A percentile compares a stretch with the other conserved stretches of the same genome.
These are phyloP conservation scores for Hypsibius dujardini DNA, from an alignment of 1,140 invertebrate genomes.

Conservation along the genomic window DNA sequence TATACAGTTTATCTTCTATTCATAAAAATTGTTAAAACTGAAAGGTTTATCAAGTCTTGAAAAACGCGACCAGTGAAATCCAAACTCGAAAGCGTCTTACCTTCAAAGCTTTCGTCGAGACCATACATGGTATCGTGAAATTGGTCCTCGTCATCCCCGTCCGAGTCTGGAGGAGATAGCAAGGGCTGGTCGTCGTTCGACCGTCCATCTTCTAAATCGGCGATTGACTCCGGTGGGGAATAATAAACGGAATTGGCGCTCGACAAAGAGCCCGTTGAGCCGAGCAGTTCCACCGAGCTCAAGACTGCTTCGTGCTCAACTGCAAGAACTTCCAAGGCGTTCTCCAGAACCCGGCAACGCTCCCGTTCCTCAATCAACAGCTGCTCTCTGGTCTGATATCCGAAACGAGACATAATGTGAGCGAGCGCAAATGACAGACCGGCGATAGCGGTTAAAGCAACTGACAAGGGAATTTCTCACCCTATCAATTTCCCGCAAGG, in stretches of 20 bases:
- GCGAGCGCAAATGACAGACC: constrained; percentile 18
- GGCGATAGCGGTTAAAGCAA: constrained; percentile 18
- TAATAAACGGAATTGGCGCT: constrained; percentile 23
- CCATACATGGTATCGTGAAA: constrained; percentile 40
- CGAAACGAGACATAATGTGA: not conserved
- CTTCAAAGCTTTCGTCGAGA: constrained; percentile 34
- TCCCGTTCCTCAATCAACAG: constrained; percentile 39
- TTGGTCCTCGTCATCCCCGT: constrained; percentile 42
- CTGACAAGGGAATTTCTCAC: not conserved
- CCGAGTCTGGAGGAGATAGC: constrained; percentile 28
- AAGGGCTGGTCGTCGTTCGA: constrained; percentile 27
- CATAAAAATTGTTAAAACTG: too few species aligned
- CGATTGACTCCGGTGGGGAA: constrained; percentile 24
- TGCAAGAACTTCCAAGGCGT: constrained; percentile 46
- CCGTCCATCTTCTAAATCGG: not conserved
- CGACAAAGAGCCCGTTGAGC: constrained; percentile 24
- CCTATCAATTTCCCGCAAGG: constrained; percentile 14
- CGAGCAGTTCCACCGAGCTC: constrained; percentile 36
- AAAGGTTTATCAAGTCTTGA: not conserved
- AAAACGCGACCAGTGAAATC: not conserved
- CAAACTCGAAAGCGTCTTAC: constrained; percentile 20
- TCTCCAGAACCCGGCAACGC: constrained; percentile 46
- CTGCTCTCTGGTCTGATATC: constrained; percentile 30
- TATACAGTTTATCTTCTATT: too few species aligned
- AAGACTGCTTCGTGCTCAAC: constrained; percentile 44